Conservation (phyloP, 2,113 vertebrate genomes). For the Fulmarus glacialis region DNA sequence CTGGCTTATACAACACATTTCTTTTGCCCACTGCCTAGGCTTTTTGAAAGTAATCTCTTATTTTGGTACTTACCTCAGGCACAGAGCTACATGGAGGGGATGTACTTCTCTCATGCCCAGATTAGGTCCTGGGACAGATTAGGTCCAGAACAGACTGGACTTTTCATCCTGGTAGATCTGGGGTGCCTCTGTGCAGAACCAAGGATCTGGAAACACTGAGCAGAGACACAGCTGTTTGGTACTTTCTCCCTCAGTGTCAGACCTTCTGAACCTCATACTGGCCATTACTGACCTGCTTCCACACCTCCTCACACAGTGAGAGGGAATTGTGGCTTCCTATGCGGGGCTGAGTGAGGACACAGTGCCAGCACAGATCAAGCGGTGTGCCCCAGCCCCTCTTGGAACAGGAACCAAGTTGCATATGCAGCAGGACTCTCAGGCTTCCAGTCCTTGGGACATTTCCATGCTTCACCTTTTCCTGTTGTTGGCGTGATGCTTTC, state of each 20-base stretch:
- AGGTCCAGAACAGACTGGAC: not conserved
- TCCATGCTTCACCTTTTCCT: not conserved
- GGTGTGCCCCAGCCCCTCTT: not conserved
- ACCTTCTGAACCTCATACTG: not conserved
- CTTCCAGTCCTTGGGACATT: not conserved
- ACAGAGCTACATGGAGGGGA: not conserved
- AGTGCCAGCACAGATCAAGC: not conserved
- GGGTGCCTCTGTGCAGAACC: not conserved
- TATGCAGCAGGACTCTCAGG: not conserved
- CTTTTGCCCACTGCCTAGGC: not conserved
- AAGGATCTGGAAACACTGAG: not conserved
- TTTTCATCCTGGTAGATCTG: not conserved
- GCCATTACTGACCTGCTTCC: not conserved
- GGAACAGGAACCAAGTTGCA: not conserved
- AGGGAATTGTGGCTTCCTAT: not conserved
- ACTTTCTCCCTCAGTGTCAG: not conserved
- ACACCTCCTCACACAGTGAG: fast-evolving
- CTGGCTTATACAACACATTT: not conserved
- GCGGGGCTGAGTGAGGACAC: not conserved
- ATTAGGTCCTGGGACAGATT: not conserved
- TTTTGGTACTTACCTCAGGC: not conserved
- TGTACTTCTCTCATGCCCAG: not conserved
- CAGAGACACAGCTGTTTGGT: not conserved
- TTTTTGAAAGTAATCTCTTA: not conserved
- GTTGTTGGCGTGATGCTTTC: not conserved